Conservation (phyloP, 2,797 vertebrate species). For the Danio albolineatus region DNA sequence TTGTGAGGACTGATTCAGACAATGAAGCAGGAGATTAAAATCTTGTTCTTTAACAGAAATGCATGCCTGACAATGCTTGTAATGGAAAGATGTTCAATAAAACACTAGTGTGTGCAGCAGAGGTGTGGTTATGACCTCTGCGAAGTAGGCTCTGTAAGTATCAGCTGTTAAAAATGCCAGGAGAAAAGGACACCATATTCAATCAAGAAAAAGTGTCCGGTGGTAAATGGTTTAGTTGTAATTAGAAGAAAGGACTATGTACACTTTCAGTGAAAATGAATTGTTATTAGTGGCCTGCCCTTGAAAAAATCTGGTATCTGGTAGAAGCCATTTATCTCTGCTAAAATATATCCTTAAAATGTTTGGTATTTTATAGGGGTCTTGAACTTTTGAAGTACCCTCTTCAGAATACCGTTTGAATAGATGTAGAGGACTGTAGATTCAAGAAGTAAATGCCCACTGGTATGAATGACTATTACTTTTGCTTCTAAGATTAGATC, state of each 20-base stretch:
- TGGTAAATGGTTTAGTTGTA: not conserved
- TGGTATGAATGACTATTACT: no score
- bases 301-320: no score
- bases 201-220: not conserved
- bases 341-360: no score
- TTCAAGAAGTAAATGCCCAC: no score
- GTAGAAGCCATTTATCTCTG: no score
- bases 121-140: conserved; percentile 15
- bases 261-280: not conserved
- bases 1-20: not conserved
- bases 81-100: conserved; percentile 14
- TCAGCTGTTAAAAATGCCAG: conserved; percentile 11
- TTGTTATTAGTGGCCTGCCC: not conserved
- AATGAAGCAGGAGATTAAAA: not conserved
- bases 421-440: no score
- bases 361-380: no score
- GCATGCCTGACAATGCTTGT: conserved; percentile 10
- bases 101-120: not conserved
- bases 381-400: no score
- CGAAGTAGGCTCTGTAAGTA: not conserved
- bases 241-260: not conserved
- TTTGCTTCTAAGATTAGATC: no score
- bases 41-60: conserved; percentile 19
- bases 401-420: no score
- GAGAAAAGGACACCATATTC: not conserved